Base-by-base conservation (phyloP, 1,140 invertebrate genomes). In the Solen grandis region DNA sequence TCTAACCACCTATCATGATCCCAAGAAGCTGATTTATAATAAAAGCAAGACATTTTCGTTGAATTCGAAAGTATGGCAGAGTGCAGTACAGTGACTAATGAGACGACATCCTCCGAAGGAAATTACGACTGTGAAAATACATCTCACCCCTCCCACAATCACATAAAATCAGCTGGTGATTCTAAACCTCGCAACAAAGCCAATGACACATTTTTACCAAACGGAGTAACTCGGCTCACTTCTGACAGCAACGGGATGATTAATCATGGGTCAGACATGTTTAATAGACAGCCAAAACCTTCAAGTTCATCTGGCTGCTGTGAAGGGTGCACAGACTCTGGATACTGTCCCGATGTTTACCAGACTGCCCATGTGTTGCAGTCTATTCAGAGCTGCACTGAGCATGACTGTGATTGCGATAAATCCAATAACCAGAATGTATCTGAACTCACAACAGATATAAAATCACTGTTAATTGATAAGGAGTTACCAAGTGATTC, bases 131-230 rank as follows among this genome's bases (percentile, higher is more conserved):
- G 19, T 19, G 41, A 46, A 46, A 8, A 10, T 8, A 10, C 8
- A 5, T 59, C 55, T 27, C 66, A 69, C 75, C 75, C 75, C 75
- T 55, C 75, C 75, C 75, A 69, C 63, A 22, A 50, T 22, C 27
- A 22, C 59, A 36, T 41, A 13, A 46, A 35, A 5, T 5, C 50
- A n/a, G 65, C 33, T 33, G 54, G 66, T 19, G 35, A 60, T 22
- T 29, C 54, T 16, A 36, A 57, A 27, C 14, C 16, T 16, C 59
- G 60, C 22, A 27, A 19, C 2, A 50, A 35, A 29, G 29, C 22
- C 2, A 2, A 33, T 0, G 73, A 76, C 3, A 65, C 59, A 22
- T 31, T 41, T 60, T 46, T 35, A 2, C 52, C 50, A 46, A 78
- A 78, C 33, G 75, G 75, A 0, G 54, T 78, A 25, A 68, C 50